These are phyloP conservation scores for Drosophila nigromelanica DNA, from an alignment of 1,140 invertebrate species.

Conservation along the genomic window DNA sequence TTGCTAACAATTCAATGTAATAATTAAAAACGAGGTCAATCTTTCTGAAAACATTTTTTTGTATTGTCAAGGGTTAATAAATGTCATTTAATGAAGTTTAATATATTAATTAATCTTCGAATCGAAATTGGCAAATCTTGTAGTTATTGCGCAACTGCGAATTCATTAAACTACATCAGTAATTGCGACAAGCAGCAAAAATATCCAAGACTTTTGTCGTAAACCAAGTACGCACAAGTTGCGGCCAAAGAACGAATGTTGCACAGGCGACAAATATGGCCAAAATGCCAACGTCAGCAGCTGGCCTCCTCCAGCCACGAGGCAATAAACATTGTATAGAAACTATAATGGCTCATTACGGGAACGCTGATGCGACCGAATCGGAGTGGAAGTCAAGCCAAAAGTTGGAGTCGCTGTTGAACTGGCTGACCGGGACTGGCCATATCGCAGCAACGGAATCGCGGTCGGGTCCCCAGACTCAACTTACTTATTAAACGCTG, in stretches of 20 bases:
- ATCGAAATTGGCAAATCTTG: too few relatives aligned
- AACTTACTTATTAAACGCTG: slow-evolving; percentile 31
- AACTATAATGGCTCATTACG: slow-evolving; percentile 70
- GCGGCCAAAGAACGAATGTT: slow-evolving; percentile 32
- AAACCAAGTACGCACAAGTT: slow-evolving; percentile 59
- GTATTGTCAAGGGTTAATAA: too few relatives aligned
- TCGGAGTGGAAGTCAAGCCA: not conserved
- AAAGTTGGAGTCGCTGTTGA: slow-evolving; percentile 13
- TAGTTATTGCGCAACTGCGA: too few relatives aligned
- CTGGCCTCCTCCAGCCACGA: not conserved
- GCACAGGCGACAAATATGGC: slow-evolving; percentile 78
- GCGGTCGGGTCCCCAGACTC: slow-evolving; percentile 1
- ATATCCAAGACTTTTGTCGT: slow-evolving; percentile 9
- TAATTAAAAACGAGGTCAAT: too few relatives aligned
- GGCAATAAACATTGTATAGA: slow-evolving; percentile 52
- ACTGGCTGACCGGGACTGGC: slow-evolving; percentile 18
- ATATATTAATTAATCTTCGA: too few relatives aligned
- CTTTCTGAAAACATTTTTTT: too few relatives aligned
- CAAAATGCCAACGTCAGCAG: slow-evolving; percentile 53
- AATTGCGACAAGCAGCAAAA: too few relatives aligned
- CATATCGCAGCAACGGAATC: slow-evolving; percentile 65
- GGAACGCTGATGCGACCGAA: slow-evolving; percentile 52
- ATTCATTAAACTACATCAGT: too few relatives aligned
- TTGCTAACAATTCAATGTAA: too few relatives aligned
- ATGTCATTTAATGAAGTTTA: too few relatives aligned